Evolutionary conservation across 2,113 vertebrate genomes (phyloP).

Genomic region (Taxidea taxus): DNA sequence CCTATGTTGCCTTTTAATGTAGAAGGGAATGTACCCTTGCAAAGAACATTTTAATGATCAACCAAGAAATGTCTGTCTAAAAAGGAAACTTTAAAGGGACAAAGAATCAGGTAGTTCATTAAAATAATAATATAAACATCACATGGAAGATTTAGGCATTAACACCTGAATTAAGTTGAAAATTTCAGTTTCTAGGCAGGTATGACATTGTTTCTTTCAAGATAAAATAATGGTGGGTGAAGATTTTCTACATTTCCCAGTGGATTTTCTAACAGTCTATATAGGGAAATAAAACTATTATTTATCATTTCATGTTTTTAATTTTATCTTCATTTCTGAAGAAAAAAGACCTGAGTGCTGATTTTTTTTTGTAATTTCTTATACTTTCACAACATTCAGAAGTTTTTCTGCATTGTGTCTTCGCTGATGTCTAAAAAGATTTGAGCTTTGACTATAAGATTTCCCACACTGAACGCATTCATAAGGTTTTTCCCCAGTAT

Average conservation of each 20-base stretch:
- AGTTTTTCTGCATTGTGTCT: constrained; percentile 76
- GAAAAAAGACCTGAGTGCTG: constrained; percentile 78
- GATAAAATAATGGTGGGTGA: constrained; percentile 51
- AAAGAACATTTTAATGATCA: constrained; percentile 52
- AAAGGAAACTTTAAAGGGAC: constrained; percentile 50
- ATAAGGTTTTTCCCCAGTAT: constrained; percentile 77
- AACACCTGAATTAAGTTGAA: constrained; percentile 70
- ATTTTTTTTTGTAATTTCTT: constrained; percentile 50
- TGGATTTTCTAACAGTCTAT: constrained; percentile 66
- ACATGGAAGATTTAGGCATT: constrained; percentile 62
- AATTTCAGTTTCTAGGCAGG: constrained; percentile 65
- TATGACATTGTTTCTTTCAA: constrained; percentile 58
- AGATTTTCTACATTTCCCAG: constrained; percentile 58
- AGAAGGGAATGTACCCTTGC: constrained; percentile 56
- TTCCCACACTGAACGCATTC: constrained; percentile 77
- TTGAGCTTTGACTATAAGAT: constrained; percentile 75
- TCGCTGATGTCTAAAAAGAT: constrained; percentile 73
- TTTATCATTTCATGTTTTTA: constrained; percentile 61
- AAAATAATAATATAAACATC: constrained; percentile 62
- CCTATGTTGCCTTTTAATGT: constrained; percentile 44
- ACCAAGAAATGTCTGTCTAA: constrained; percentile 47
- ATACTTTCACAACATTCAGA: constrained; percentile 76
- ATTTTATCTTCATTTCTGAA: constrained; percentile 76
- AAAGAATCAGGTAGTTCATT: constrained; percentile 60
- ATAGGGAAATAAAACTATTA: constrained; percentile 54